A percentile compares a stretch with the other conserved stretches of the same genome.
phyloP scores from a whole-genome alignment of 1,140 invertebrate genomes.

The Chrysoperla carnea region DNA sequence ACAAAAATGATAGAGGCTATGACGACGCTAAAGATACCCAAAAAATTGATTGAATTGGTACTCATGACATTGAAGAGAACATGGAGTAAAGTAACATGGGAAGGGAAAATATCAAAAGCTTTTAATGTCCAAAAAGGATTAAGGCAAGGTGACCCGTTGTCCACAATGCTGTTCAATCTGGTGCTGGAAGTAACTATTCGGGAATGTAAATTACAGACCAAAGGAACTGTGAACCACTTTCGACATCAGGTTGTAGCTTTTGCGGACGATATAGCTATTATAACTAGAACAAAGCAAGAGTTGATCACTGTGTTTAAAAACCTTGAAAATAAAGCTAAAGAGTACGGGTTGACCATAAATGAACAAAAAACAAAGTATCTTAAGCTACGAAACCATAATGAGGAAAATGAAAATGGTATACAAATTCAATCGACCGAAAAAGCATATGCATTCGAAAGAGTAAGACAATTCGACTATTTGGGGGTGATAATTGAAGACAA shows the following conservation, averaged over 20 bases:
- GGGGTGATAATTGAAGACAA: conserved; percentile 2
- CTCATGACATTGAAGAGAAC: conserved; percentile 3
- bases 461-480: conserved; percentile 1
- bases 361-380: background rate
- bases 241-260: conserved; percentile 1
- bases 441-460: background rate
- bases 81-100: background rate
- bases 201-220: background rate
- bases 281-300: conserved; percentile 1
- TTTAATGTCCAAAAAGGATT: conserved; percentile 5
- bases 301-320: no score
- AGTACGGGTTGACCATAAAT: background rate
- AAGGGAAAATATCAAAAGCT: background rate
- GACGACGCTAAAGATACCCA: conserved; percentile 1
- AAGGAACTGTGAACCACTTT: no score
- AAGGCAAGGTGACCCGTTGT: conserved; percentile 6
- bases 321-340: no score
- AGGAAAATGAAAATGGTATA: background rate
- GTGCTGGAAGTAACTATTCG: conserved; percentile 3
- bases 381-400: background rate
- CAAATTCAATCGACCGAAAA: background rate
- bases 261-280: conserved; percentile 5
- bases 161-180: conserved; percentile 6
- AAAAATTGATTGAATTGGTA: conserved; percentile 2
- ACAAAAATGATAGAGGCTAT: background rate